Conservation (phyloP, 1,140 invertebrate species). For the Triops cancriformis region DNA sequence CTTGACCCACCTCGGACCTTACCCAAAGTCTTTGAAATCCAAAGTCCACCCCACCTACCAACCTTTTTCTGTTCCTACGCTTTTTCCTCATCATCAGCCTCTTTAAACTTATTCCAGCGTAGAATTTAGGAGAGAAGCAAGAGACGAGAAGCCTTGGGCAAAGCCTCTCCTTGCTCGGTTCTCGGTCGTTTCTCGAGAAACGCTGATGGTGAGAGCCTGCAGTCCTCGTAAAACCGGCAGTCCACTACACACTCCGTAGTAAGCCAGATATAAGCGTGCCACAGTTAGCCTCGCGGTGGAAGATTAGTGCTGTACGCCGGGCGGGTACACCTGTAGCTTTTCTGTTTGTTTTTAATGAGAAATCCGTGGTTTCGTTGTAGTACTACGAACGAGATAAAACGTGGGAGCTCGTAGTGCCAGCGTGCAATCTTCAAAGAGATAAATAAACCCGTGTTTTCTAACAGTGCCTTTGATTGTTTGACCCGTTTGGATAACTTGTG, state of each 20-base stretch:
- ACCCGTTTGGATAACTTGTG: too few species aligned
- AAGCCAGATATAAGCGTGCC: not conserved
- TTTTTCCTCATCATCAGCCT: not conserved
- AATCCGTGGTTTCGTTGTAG: not conserved
- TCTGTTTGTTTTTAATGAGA: not conserved
- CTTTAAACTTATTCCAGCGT: not conserved
- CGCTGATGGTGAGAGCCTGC: not conserved
- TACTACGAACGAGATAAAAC: not conserved
- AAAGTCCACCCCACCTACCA: not conserved
- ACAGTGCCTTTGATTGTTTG: not conserved
- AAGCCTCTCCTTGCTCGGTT: not conserved
- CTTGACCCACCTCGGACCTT: not conserved
- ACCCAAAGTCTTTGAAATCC: not conserved
- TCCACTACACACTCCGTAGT: not conserved
- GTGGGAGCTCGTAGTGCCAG: not conserved
- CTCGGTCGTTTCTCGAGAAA: not conserved
- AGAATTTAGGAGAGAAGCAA: not conserved
- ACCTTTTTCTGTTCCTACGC: not conserved
- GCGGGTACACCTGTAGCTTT: not conserved
- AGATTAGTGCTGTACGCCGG: not conserved
- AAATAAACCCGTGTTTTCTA: not conserved
- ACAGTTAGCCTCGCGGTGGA: too few species aligned
- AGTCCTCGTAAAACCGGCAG: slow-evolving; percentile 2
- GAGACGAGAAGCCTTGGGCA: not conserved
- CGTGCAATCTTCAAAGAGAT: not conserved